phyloP scores from a whole-genome alignment of 2,888 invertebrate species.

The Sthenelais limicola region DNA sequence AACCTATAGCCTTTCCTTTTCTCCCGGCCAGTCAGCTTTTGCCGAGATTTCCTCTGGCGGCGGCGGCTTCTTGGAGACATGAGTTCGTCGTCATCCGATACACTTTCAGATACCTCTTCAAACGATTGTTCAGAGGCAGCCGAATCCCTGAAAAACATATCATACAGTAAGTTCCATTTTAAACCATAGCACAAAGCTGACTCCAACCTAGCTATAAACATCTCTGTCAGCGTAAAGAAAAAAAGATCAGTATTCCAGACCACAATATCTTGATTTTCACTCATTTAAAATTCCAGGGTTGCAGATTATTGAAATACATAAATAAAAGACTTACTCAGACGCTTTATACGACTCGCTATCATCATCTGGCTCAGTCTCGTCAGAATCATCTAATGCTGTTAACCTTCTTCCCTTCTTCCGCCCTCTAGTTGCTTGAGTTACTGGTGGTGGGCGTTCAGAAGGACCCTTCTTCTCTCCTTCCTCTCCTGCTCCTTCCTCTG shows the following conservation, averaged over 20 bases:
- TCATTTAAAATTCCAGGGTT: too few relatives aligned
- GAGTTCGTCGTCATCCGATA: constrained; percentile 19
- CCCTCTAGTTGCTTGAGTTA: constrained; percentile 22
- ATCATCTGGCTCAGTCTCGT: constrained; percentile 74
- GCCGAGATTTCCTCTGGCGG: not conserved
- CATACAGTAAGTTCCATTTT: too few relatives aligned
- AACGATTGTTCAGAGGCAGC: not conserved
- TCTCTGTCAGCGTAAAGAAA: too few relatives aligned
- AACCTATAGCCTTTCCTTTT: constrained; percentile 11
- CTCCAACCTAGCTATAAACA: too few relatives aligned
- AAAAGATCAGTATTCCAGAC: too few relatives aligned
- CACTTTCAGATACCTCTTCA: constrained; percentile 15
- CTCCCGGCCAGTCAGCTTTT: not conserved
- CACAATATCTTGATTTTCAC: too few relatives aligned
- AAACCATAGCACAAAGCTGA: too few relatives aligned
- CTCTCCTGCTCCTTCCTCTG: constrained; percentile 76
- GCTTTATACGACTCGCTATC: constrained; percentile 93
- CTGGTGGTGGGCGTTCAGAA: constrained; percentile 26
- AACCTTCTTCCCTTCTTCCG: constrained; percentile 42
- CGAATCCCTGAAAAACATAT: not conserved
- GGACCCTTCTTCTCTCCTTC: constrained; percentile 77
- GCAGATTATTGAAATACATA: too few relatives aligned
- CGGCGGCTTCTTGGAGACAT: not conserved
- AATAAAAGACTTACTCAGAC: constrained; percentile 79
- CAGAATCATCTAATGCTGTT: constrained; percentile 77